Evolutionary conservation across 2,113 vertebrate genomes (phyloP).

Genomic region (Delphinus delphis): DNA sequence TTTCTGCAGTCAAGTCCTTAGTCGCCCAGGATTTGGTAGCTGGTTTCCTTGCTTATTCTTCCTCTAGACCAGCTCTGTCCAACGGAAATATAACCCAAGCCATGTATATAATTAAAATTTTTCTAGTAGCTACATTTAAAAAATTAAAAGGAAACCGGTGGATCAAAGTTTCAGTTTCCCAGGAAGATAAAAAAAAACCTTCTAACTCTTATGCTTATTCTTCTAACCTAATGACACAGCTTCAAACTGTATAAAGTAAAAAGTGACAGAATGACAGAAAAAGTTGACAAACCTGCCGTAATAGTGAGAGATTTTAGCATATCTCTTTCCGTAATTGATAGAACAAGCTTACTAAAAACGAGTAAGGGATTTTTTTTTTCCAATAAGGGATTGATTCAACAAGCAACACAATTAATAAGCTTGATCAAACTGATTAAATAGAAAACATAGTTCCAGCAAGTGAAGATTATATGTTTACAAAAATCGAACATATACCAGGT

Average conservation of each 20-base stretch:
- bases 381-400: neutral
- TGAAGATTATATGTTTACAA: neutral
- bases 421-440: neutral
- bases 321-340: neutral
- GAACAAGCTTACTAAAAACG: neutral
- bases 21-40: neutral
- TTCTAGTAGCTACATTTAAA: neutral
- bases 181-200: neutral
- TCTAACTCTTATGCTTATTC: neutral
- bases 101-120: neutral
- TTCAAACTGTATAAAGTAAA: neutral
- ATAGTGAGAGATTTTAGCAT: neutral
- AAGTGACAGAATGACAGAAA: neutral
- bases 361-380: neutral
- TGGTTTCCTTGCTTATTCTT: neutral
- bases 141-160: neutral
- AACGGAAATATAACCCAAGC: neutral
- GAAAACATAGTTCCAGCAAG: neutral
- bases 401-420: neutral
- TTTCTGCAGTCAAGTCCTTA: neutral
- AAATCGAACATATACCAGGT: neutral
- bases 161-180: neutral
- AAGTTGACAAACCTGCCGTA: neutral
- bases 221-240: neutral
- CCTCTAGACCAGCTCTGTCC: neutral